Percentiles rank a stretch among this genome's conserved stretches.
Conservation (phyloP, 2,888 invertebrate species). For the Caenorhabditis sulstoni region DNA sequence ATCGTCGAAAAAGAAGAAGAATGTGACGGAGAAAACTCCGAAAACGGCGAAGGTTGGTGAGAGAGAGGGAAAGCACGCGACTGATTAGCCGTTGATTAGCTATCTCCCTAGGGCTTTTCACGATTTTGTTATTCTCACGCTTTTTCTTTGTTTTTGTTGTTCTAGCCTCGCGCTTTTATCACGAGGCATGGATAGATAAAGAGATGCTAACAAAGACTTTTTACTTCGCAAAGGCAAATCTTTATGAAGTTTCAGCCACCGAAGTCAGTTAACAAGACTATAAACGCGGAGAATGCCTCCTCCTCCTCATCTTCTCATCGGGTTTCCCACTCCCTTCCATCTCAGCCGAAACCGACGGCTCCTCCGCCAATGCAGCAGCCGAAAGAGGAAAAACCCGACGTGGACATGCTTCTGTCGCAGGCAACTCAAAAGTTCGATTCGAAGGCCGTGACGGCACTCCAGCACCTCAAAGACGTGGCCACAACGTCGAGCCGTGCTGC, state of each 20-base stretch:
- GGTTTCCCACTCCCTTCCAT: neutral
- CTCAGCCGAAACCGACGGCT: conserved; percentile 34
- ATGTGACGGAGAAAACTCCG: conserved; percentile 5
- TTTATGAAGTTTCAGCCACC: conserved; percentile 16
- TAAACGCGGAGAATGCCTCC: neutral
- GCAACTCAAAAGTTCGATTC: conserved; percentile 9
- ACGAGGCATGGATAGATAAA: too few species aligned
- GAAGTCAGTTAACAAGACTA: neutral
- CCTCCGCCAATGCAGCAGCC: conserved; percentile 23
- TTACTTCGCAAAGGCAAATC: too few species aligned
- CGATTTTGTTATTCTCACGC: too few species aligned
- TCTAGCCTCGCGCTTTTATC: too few species aligned
- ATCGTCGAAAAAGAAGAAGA: conserved; percentile 39
- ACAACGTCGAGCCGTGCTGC: conserved; percentile 3
- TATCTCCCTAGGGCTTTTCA: too few species aligned
- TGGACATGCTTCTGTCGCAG: neutral
- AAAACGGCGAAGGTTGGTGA: conserved; percentile 26
- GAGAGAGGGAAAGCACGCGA: neutral
- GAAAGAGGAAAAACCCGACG: conserved; percentile 2
- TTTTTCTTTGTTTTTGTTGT: too few species aligned
- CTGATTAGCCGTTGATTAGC: neutral
- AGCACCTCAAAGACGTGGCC: conserved; percentile 12
- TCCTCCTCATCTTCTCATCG: neutral
- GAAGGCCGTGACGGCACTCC: conserved; percentile 16
- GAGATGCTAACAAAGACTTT: neutral